A percentile compares a stretch with the other conserved stretches of the same genome.
phyloP scores from a whole-genome alignment of 2,888 invertebrate species.

The Eubasilissa splendida region DNA sequence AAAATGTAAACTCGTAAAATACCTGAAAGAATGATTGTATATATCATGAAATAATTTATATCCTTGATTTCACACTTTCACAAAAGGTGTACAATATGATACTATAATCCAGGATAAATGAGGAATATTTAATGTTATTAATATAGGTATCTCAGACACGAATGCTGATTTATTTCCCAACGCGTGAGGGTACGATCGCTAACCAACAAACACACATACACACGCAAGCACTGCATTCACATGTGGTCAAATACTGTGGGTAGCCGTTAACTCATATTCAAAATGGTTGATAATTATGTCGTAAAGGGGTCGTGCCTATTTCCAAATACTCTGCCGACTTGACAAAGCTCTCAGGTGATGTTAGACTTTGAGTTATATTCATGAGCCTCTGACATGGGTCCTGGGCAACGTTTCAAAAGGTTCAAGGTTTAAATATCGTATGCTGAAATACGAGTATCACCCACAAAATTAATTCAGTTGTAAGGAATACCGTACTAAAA shows the following conservation, averaged over 20 bases:
- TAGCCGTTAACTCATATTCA: conserved; percentile 22
- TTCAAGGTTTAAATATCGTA: conserved; percentile 7
- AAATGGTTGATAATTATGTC: conserved; percentile 31
- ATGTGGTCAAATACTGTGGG: conserved; percentile 17
- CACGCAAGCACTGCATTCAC: background rate
- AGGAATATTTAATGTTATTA: too few relatives aligned
- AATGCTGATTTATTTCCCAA: too few relatives aligned
- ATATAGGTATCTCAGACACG: too few relatives aligned
- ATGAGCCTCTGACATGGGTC: conserved; percentile 28
- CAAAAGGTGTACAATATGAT: too few relatives aligned
- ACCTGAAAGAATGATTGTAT: too few relatives aligned
- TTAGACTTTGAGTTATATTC: conserved; percentile 32
- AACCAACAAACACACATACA: background rate
- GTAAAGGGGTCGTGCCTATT: conserved; percentile 8
- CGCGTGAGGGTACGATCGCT: too few relatives aligned
- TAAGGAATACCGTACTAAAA: background rate
- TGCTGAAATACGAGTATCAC: background rate
- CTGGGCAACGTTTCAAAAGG: conserved; percentile 8
- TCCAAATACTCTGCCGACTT: conserved; percentile 9
- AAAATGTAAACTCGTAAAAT: too few relatives aligned
- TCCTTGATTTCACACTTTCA: too few relatives aligned
- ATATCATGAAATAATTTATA: too few relatives aligned
- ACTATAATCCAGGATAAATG: too few relatives aligned
- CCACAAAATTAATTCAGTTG: background rate
- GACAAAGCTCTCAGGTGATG: conserved; percentile 33